Base-by-base conservation (phyloP, 2,888 invertebrate species). In the Ommatoiulus sabulosus region DNA sequence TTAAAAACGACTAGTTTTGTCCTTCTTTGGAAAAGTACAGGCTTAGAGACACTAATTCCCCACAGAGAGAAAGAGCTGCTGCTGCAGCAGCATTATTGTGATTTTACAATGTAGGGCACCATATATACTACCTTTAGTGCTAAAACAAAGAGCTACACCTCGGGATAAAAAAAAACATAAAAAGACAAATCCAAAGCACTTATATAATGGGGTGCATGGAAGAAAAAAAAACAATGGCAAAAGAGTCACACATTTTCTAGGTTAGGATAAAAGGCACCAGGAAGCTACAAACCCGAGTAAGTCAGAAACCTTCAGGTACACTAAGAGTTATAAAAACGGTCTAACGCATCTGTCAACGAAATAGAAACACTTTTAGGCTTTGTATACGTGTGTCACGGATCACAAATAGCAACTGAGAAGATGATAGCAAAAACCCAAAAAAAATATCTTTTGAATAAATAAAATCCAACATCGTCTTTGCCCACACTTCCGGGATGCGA, bases 131-230 rank as follows among this genome's bases (percentile, higher is more conserved):
- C 44, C 17, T 44, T 17, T 85, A 85, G 20, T 46, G 85, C 85
- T 85, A 44, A 85, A 85, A 44, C 85, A 85, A 46, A 44, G 85
- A 44, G 44, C 46, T 85, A 15, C 85, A 85, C 85, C 85, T 44
- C 85, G 85, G 85, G 44, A 44, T 44, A 85, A 44, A 44, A 85
- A n/a, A 44, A 85, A n/a, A 85, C 44, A 85, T 44, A 85, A 44
- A 85, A 85, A n/a, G 85, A 85, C 85, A 85, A 44, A 46, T 85
- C 85, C 85, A n/a, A 85, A 85, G 85, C 85, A 85, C 85, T 85
- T 85, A 85, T 85, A 85, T 85, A 44, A 85, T 85, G 46, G 85
- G 84, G 35, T 20, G 85, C 3, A 44, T 1, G 35, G n/a, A 44
- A 46, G 44, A 46, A 84, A 84, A 85, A 46, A 72, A 72, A 2